Evolutionary conservation across 1,140 invertebrate species (phyloP).

Genomic region (Caenorhabditis inopinata): DNA sequence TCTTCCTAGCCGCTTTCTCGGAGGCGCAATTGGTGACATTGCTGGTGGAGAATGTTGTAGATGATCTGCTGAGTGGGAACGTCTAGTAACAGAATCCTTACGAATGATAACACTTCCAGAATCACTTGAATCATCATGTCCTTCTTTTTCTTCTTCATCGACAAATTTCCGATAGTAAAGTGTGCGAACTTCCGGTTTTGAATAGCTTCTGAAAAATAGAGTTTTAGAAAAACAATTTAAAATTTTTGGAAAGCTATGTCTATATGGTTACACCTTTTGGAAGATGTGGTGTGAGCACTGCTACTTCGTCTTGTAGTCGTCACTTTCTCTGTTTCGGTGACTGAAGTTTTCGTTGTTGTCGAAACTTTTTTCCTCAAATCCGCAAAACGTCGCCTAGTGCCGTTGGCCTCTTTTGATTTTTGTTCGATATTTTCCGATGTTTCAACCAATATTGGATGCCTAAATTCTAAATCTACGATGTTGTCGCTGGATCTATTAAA

Average conservation of each 20-base stretch:
- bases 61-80: background rate
- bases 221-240: too few relatives aligned
- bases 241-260: too few relatives aligned
- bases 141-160: background rate
- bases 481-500: conserved; percentile 20
- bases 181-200: background rate
- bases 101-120: conserved; percentile 10
- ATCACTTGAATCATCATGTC: conserved; percentile 22
- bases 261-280: too few relatives aligned
- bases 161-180: conserved; percentile 17
- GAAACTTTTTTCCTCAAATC: conserved; percentile 15
- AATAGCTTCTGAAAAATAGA: conserved; percentile 8
- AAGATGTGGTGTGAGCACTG: conserved; percentile 6
- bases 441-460: background rate
- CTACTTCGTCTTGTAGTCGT: conserved; percentile 19
- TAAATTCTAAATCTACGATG: conserved; percentile 28
- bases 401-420: background rate
- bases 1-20: background rate
- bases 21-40: conserved; percentile 8
- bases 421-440: background rate
- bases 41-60: background rate
- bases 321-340: conserved; percentile 9
- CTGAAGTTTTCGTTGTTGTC: background rate
- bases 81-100: background rate
- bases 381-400: conserved; percentile 14